Evolutionary conservation across 1,140 invertebrate genomes (phyloP).

Genomic region (Drosophila suzukii): DNA sequence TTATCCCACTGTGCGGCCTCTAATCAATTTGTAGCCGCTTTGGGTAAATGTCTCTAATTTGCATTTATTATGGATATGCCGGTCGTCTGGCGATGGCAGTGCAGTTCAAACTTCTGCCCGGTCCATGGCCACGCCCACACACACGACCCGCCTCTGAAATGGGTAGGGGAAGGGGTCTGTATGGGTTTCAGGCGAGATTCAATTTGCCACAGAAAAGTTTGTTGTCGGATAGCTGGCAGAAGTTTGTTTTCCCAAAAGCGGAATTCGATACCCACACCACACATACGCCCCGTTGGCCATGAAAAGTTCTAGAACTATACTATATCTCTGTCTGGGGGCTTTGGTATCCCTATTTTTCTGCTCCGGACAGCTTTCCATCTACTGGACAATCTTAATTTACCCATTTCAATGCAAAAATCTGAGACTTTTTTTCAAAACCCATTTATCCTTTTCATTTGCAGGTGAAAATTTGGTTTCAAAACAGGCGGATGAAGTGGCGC

Average conservation of each 20-base stretch:
- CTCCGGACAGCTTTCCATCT: conserved; percentile 59
- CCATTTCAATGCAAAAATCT: conserved; percentile 45
- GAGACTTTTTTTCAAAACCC: background rate
- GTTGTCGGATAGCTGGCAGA: conserved; percentile 24
- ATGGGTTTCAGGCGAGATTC: conserved; percentile 29
- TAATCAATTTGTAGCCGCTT: conserved; percentile 78
- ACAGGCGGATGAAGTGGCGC: conserved; percentile 97
- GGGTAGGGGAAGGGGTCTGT: background rate
- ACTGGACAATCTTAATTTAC: conserved; percentile 50
- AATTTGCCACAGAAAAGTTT: conserved; percentile 72
- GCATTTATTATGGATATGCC: conserved; percentile 82
- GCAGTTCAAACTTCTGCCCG: conserved; percentile 68
- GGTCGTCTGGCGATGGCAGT: conserved; percentile 75
- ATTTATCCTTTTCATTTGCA: conserved; percentile 85
- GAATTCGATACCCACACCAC: conserved; percentile 26
- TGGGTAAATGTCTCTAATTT: conserved; percentile 81
- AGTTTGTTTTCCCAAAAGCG: conserved; percentile 49
- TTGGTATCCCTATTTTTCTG: conserved; percentile 16
- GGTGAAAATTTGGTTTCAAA: conserved; percentile 99
- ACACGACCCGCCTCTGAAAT: conserved; percentile 39
- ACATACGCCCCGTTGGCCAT: conserved; percentile 51
- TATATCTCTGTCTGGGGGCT: background rate
- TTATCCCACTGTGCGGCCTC: conserved; percentile 57
- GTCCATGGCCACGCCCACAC: conserved; percentile 66
- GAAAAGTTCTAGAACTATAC: conserved; percentile 49